phyloP scores from a whole-genome alignment of 1,140 invertebrate genomes.

The Anadara kagoshimensis region DNA sequence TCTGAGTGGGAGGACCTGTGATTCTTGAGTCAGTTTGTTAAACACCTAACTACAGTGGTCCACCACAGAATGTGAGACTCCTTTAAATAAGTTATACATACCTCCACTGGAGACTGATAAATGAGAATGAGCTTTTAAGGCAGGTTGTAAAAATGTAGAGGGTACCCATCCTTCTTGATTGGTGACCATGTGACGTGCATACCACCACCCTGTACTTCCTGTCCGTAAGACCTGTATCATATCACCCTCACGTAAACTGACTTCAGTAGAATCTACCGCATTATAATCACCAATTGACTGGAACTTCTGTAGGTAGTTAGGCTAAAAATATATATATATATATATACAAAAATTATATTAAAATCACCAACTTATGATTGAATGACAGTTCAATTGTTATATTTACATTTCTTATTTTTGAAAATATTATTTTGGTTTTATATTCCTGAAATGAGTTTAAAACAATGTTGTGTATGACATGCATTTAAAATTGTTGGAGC shows the following conservation, averaged over 20 bases:
- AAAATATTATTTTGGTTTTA: too few relatives aligned
- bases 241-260: constrained; percentile 91
- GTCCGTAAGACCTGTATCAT: constrained; percentile 87
- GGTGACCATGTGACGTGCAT: constrained; percentile 85
- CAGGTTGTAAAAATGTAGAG: constrained; percentile 89
- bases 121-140: constrained; percentile 64
- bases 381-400: too few relatives aligned
- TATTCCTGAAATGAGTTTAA: too few relatives aligned
- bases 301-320: constrained; percentile 61
- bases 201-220: constrained; percentile 97
- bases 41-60: too few relatives aligned
- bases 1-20: too few relatives aligned
- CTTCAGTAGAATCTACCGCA: constrained; percentile 87
- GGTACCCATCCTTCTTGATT: constrained; percentile 93
- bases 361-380: too few relatives aligned
- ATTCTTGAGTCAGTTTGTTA: too few relatives aligned
- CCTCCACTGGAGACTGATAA: constrained; percentile 75
- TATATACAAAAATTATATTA: too few relatives aligned
- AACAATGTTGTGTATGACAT: too few relatives aligned
- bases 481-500: too few relatives aligned
- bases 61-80: too few relatives aligned
- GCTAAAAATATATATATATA: constrained; percentile 19
- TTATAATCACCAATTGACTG: constrained; percentile 91
- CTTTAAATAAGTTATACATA: constrained; percentile 26
- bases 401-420: too few relatives aligned